phyloP scores from a whole-genome alignment of 2,797 vertebrate genomes.

The Octomys mimax region DNA sequence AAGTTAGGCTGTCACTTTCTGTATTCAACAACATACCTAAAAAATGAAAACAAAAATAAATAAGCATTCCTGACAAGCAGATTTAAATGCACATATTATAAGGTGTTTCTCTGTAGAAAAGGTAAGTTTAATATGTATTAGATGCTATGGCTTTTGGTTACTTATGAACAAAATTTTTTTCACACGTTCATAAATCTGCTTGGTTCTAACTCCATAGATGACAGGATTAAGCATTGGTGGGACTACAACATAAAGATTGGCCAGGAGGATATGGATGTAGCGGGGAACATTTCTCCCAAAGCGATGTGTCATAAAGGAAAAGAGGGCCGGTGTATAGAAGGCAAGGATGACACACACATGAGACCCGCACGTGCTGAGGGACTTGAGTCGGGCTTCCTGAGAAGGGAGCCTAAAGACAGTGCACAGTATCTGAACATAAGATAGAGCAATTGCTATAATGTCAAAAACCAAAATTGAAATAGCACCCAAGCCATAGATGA shows the following conservation, averaged over 20 bases:
- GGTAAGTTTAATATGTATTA: background rate
- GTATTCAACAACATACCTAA: background rate
- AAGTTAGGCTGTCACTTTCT: background rate
- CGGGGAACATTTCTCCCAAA: slow-evolving; percentile 59
- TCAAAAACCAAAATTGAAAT: slow-evolving; percentile 73
- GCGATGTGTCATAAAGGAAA: slow-evolving; percentile 76
- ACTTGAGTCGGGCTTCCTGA: slow-evolving; percentile 28
- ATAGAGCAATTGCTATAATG: slow-evolving; percentile 64
- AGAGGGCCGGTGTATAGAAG: slow-evolving; percentile 67
- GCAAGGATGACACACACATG: slow-evolving; percentile 79
- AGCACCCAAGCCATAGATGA: slow-evolving; percentile 60
- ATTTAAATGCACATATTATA: background rate
- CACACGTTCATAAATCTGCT: slow-evolving; percentile 61
- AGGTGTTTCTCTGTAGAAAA: background rate
- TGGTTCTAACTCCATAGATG: slow-evolving; percentile 73
- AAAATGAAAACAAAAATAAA: background rate
- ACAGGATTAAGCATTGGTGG: slow-evolving; percentile 75
- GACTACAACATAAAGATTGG: slow-evolving; percentile 68
- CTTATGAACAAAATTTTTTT: slow-evolving; percentile 51
- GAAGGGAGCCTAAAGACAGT: slow-evolving; percentile 66
- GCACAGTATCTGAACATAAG: slow-evolving; percentile 65
- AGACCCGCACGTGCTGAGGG: slow-evolving; percentile 77
- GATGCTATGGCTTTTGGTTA: background rate
- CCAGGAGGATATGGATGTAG: slow-evolving; percentile 74
- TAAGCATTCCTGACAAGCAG: background rate